These are phyloP conservation scores for Pandion haliaetus DNA, from an alignment of 2,113 vertebrate species.

Conservation along the genomic window DNA sequence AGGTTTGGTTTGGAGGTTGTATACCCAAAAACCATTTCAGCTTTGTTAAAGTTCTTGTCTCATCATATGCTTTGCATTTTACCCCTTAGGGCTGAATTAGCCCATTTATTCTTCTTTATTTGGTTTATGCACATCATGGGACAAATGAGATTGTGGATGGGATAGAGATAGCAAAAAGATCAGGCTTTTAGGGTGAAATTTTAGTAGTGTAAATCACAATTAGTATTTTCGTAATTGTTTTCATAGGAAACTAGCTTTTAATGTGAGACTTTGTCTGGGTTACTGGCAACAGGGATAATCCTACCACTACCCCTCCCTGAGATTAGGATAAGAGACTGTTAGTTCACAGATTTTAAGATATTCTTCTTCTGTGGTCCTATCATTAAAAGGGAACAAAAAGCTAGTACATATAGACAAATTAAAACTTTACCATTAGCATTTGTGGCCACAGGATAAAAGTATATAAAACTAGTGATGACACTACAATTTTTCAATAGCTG, in stretches of 20 bases:
- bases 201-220: neutral
- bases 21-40: neutral
- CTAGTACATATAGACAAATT: neutral
- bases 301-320: neutral
- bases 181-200: neutral
- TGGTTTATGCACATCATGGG: neutral
- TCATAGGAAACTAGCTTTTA: neutral
- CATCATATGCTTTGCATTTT: neutral
- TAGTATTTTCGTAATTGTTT: neutral
- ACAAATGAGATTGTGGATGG: neutral
- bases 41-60: neutral
- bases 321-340: neutral
- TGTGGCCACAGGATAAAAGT: neutral
- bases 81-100: neutral
- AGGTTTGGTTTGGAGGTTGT: neutral
- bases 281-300: neutral
- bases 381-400: neutral
- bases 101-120: neutral
- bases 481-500: neutral
- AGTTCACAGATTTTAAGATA: neutral
- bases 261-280: neutral
- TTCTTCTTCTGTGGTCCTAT: neutral
- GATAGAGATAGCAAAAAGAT: neutral
- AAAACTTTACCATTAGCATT: neutral
- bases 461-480: neutral